Base-by-base conservation (phyloP, 2,888 invertebrate species). In the Kuschelorhynchus macadamiae region DNA sequence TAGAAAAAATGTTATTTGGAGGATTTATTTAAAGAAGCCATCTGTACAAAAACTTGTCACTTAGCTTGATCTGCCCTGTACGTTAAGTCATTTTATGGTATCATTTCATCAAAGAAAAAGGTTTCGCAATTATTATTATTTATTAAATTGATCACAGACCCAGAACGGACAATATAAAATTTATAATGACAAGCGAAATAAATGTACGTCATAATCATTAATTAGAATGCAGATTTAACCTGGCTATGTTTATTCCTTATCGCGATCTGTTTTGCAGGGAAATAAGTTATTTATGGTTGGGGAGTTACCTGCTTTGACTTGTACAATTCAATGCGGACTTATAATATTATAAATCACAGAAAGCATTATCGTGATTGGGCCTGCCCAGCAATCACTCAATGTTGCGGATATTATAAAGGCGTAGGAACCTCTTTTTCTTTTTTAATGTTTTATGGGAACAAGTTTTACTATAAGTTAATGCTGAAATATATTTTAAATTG, bases 341-440 rank as follows among this genome's bases (percentile, higher is more conserved):
- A 64, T 64, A 64, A 62, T 60, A 62, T 63, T 67, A 71, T 67
- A 71, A 71, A 69, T 72, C 65, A 70, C 62, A 72, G 70, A 67
- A 67, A 64, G 44, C 63, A 69, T 68, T 64, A 71, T 71, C 72
- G 72, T 73, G 73, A 73, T 72, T 67, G 66, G 73, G 62, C 66
- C 72, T 57, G 68, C 73, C 73, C 71, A 71, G 63, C 71, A 61
- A 73, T 73, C 71, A 65, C 60, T 73, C 73, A 73, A 70, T 71
- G 70, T 71, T 61, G 61, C 61, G 67, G 61, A 67, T 61, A 67
- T 67, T 67, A 49, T 61, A 67, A 67, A 63, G 42, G 63, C 62
- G 62, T 53, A 44, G 52, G 62, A 62, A 52, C 36, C 12, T 53
- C 53, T 60, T 41, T 25, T 47, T 60, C 16, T 46, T 62, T 46